These are phyloP conservation scores for Galaxias olidus DNA, from an alignment of 2,797 vertebrate species.

Conservation along the genomic window DNA sequence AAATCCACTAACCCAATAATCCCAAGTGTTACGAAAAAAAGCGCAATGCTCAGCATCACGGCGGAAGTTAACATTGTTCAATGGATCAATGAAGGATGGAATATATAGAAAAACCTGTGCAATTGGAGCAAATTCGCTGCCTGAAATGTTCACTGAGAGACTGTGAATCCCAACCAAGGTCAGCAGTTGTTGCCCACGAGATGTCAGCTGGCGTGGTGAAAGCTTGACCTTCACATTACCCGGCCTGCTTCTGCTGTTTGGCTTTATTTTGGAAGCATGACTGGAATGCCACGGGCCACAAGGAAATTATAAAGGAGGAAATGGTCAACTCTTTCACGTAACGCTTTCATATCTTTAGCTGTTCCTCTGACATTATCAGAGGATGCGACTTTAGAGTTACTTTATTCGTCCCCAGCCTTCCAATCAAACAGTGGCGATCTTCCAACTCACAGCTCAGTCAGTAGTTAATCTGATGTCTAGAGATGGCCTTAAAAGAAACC, in stretches of 20 bases:
- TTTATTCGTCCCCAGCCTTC: no score
- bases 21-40: constrained; percentile 23
- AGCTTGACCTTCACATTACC: constrained; percentile 57
- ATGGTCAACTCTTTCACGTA: constrained; percentile 11
- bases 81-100: constrained; percentile 38
- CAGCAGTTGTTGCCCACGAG: constrained; percentile 45
- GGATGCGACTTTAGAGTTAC: not conserved
- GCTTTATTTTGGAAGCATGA: constrained; percentile 55
- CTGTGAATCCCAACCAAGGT: constrained; percentile 53
- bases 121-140: constrained; percentile 12
- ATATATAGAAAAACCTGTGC: constrained; percentile 18
- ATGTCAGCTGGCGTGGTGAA: constrained; percentile 52
- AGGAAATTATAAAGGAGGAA: constrained; percentile 32
- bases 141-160: constrained; percentile 24
- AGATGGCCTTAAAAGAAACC: constrained; percentile 21
- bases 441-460: constrained; percentile 2
- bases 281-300: constrained; percentile 56
- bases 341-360: constrained; percentile 1
- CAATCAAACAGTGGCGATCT: not conserved
- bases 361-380: not conserved
- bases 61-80: constrained; percentile 19
- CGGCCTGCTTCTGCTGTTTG: constrained; percentile 50
- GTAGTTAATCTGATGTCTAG: constrained; percentile 12
- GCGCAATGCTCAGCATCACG: constrained; percentile 36
- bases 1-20: constrained; percentile 14